Evolutionary conservation across 2,113 vertebrate species (phyloP).

Genomic region (Crocuta crocuta): DNA sequence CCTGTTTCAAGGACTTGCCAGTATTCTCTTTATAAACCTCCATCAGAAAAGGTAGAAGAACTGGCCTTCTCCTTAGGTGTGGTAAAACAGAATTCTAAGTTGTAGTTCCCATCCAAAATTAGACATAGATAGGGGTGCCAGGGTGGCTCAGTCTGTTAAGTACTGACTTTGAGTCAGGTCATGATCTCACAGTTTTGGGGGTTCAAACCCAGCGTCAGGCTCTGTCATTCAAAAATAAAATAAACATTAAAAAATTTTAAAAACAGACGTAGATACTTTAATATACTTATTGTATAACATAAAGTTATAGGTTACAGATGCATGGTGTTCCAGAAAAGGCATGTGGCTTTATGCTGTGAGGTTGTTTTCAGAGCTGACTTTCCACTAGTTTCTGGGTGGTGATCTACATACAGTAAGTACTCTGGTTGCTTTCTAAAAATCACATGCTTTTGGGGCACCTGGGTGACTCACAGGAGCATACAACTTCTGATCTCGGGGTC

Average conservation of each 20-base stretch:
- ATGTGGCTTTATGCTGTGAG: neutral
- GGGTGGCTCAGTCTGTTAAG: too few relatives aligned
- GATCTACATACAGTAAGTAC: neutral
- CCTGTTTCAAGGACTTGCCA: neutral
- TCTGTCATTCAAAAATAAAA: too few relatives aligned
- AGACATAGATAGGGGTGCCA: neutral
- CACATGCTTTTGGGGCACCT: neutral
- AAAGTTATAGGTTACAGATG: neutral
- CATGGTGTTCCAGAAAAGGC: neutral
- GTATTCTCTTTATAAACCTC: neutral
- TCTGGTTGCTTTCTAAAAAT: slow-evolving; percentile 30
- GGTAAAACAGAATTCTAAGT: slow-evolving; percentile 7
- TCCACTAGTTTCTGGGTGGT: neutral
- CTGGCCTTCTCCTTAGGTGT: neutral
- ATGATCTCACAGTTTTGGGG: too few relatives aligned
- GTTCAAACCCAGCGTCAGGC: too few relatives aligned
- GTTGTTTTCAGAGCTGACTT: neutral
- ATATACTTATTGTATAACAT: neutral
- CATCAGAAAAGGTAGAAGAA: neutral
- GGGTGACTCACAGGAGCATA: neutral
- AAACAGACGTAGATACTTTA: neutral
- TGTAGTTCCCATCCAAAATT: neutral
- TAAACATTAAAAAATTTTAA: too few relatives aligned
- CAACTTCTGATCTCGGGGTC: neutral
- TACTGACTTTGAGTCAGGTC: too few relatives aligned